These are phyloP conservation scores for Anabas testudineus DNA, from an alignment of 2,797 vertebrate species.

Conservation along the genomic window DNA sequence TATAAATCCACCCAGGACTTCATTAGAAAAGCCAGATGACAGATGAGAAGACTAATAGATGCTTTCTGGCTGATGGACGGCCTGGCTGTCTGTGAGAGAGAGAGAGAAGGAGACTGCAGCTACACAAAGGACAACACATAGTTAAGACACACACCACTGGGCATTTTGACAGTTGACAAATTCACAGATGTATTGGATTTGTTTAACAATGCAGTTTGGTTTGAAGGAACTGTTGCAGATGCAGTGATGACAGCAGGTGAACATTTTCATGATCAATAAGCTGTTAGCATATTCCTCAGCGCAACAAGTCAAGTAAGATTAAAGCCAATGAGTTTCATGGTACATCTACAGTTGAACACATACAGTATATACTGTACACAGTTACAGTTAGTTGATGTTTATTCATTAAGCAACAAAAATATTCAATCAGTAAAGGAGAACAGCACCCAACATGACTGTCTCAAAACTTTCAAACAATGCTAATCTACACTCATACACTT, in stretches of 20 bases:
- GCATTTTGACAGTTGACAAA: slow-evolving; percentile 48
- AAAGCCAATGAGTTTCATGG: too few species aligned
- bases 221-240: slow-evolving; percentile 31
- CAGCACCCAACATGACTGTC: not conserved
- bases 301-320: too few species aligned
- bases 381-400: not conserved
- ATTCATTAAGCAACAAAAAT: slow-evolving; percentile 20
- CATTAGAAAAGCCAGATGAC: slow-evolving; percentile 77
- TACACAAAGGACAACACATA: slow-evolving; percentile 26
- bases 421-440: slow-evolving; percentile 6
- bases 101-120: slow-evolving; percentile 26
- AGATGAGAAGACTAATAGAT: slow-evolving; percentile 76
- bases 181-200: slow-evolving; percentile 52
- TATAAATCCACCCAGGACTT: slow-evolving; percentile 76
- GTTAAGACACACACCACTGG: slow-evolving; percentile 36
- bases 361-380: not conserved
- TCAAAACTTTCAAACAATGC: slow-evolving; percentile 17
- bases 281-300: not conserved
- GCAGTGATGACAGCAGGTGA: not conserved
- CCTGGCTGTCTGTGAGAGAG: slow-evolving; percentile 35
- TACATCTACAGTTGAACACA: not conserved
- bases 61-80: slow-evolving; percentile 63
- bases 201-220: slow-evolving; percentile 22
- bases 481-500: not conserved
- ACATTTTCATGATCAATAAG: slow-evolving; percentile 24